Evolutionary conservation across 1,140 invertebrate species (phyloP), one percentile per base, ranked within the genome.

Genomic region (Penaeus japonicus): DNA sequence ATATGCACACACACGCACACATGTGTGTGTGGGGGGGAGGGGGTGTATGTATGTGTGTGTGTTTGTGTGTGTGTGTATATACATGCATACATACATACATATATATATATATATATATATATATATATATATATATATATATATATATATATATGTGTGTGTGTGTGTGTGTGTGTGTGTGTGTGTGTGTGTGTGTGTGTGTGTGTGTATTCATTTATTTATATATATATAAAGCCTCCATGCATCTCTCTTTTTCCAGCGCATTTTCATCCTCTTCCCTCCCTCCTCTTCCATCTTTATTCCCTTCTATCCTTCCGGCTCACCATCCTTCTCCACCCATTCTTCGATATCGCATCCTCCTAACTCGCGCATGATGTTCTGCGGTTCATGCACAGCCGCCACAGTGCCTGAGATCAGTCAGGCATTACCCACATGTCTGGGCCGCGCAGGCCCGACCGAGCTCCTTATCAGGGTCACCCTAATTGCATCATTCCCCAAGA

Each of bases 401-500:
- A 30, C n/a, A 53, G 35, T 87, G 85, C 53, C 78, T 24, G 27
- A 30, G 57, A 87, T 81, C 78, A 59, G 57, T 81, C 85, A 87
- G 30, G 77, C 79, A 73, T 81, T 81, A 30, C 39, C 27, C 59
- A 87, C 59, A n/a, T 62, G 85, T 81, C 53, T 73, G n/a, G 27
- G 30, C n/a, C 18, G 24, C 20, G 70, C 24, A 35, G 57, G 22
- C 55, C 27, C 75, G 47, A 55, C 70, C 39, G 81, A 35, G 39
- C 59, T 27, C 82, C 77, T 86, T 86, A 88, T 88, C 87, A 54
- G 53, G 87, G 80, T 65, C 77, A 88, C 78, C 87, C 53, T 78
- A 88, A 88, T 83, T 54, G 80, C 87, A 53, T 88, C 87, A 84
- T 88, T 88, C 87, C 22, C 70, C 70, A 24, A 83, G 65, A 55